These are phyloP conservation scores for Aurelia sp. DNA, from an alignment of 30 jellyfish, hydroid and myxozoan genomes.

Conservation along the genomic window DNA sequence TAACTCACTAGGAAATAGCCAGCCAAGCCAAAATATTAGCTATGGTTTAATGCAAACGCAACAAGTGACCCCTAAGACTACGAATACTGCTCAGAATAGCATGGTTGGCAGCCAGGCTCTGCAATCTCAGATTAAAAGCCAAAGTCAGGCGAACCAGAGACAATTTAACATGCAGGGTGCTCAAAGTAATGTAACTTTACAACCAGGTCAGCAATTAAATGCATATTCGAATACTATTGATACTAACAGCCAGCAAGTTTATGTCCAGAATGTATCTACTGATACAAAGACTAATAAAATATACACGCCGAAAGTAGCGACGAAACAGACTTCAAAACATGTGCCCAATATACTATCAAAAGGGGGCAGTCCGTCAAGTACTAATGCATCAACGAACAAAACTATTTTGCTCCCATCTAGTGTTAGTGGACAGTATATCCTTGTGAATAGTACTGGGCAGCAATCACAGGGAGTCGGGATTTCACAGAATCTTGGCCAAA, in stretches of 20 bases:
- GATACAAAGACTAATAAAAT: slow-evolving; percentile 3
- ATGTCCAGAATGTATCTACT: background rate
- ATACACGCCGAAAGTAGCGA: slow-evolving; percentile 18
- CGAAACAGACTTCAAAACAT: slow-evolving; percentile 22
- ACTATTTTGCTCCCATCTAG: slow-evolving; percentile 54
- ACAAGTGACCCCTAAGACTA: no score
- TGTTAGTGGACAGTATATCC: slow-evolving; percentile 48
- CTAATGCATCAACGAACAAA: slow-evolving; percentile 13
- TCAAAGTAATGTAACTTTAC: background rate
- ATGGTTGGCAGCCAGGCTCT: no score
- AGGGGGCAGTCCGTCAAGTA: slow-evolving; percentile 28
- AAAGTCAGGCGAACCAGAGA: no score
- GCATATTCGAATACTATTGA: background rate
- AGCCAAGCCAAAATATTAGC: background rate
- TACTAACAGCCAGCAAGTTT: slow-evolving; percentile 31
- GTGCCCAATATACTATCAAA: slow-evolving; percentile 66
- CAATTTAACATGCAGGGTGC: no score
- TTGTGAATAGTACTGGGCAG: slow-evolving; percentile 56
- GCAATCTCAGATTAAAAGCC: no score
- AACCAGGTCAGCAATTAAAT: background rate
- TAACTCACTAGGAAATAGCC: background rate
- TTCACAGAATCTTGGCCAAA: slow-evolving; percentile 21
- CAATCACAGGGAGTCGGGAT: slow-evolving; percentile 35
- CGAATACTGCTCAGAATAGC: no score
- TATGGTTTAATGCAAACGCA: background rate